Evolutionary conservation across 2,113 vertebrate genomes (phyloP), one percentile per base, ranked within the genome.

Genomic region (Lepisosteus osseus): DNA sequence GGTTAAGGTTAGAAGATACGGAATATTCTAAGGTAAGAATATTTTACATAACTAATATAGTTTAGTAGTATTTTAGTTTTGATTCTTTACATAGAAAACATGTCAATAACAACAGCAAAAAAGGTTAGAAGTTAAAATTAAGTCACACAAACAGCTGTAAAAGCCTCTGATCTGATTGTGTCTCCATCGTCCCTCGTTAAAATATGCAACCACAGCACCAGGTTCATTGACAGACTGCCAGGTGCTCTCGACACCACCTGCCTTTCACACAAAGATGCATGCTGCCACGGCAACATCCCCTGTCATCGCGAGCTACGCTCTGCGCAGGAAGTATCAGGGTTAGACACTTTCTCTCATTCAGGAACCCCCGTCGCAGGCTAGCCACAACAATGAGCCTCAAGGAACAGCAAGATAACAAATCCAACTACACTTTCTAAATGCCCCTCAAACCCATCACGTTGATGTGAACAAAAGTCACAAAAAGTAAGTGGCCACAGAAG

Each of bases 231-330:
- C 5, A 51, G 5, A 51, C 47, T 29, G 62, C 3, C 62, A 65
- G 62, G 62, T 65, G 62, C 29, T 3, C 62, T 29, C 6, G 62
- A 65, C 62, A 65, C 7, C 62, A 65, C 29, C 62, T 65, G 62
- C n/a, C n/a, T 40, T 41, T 59, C n/a, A 13, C 57, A 59, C 9
- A 59, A 59, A 59, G 14, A 15, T 2, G 14, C 57, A 59, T 6
- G 57, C 29, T 29, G 29, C 29, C 29, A 29, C 29, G 29, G 29
- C 29, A 29, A 6, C 57, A 4, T 59, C 14, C n/a, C 12, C 13
- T 59, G 11, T 59, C n/a, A 59, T n/a, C 12, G 11, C 14, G 57
- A 59, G 14, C 57, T 29, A 29, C 29, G 29, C 29, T 29, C 29
- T 59, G 57, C 9, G 47, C 5, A 51, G 47, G 47, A 51, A 51